Percentiles rank a stretch among this genome's conserved stretches.
Evolutionary conservation across 2,113 vertebrate species (phyloP).

Genomic region (Condylura cristata): DNA sequence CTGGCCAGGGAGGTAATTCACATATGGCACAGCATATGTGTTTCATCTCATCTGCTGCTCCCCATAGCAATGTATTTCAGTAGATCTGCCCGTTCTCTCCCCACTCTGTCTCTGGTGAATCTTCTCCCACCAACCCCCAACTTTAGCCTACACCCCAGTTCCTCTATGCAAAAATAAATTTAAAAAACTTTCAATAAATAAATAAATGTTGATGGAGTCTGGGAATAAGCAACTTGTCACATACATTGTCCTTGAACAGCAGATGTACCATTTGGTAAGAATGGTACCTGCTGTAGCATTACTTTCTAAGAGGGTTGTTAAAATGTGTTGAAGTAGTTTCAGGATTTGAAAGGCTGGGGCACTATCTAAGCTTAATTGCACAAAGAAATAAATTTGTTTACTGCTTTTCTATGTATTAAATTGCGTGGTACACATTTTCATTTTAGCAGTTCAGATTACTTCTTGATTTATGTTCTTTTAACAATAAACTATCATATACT

Average conservation of each 20-base stretch:
- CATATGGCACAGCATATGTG: too few species aligned
- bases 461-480: not conserved
- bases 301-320: conserved; percentile 21
- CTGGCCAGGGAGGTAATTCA: too few species aligned
- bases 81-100: too few species aligned
- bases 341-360: not conserved
- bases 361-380: not conserved
- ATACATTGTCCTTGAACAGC: not conserved
- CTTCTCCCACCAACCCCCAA: too few species aligned
- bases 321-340: conserved; percentile 20
- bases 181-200: too few species aligned
- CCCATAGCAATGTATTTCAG: too few species aligned
- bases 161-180: too few species aligned
- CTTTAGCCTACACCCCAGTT: too few species aligned
- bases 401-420: not conserved
- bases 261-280: not conserved
- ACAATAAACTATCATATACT: not conserved
- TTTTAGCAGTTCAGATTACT: not conserved
- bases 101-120: too few species aligned
- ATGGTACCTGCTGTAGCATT: not conserved
- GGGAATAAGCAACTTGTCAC: not conserved
- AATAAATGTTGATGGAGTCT: not conserved
- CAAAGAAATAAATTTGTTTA: not conserved
- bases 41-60: too few species aligned
- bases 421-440: not conserved